These are phyloP conservation scores for Venturia canescens DNA, from an alignment of 1,140 invertebrate species.

Conservation along the genomic window DNA sequence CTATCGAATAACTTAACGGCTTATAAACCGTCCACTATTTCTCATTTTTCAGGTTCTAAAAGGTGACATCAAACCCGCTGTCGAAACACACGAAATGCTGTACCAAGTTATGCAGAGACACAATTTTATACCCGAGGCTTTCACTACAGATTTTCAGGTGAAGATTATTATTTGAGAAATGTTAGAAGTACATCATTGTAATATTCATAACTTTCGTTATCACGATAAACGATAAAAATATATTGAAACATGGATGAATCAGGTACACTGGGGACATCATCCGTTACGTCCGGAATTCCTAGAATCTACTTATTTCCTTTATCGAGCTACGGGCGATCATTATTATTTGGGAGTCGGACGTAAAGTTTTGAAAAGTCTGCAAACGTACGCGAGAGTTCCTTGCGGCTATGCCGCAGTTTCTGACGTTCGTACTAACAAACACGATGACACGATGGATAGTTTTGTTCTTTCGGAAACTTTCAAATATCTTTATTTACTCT, in stretches of 20 bases:
- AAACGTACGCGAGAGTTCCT: slow-evolving; percentile 93
- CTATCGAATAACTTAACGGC: too few species aligned
- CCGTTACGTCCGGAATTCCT: slow-evolving; percentile 97
- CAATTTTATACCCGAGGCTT: slow-evolving; percentile 98
- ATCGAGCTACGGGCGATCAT: slow-evolving; percentile 95
- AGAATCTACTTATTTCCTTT: slow-evolving; percentile 98
- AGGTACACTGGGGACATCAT: slow-evolving; percentile 99
- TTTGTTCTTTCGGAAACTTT: slow-evolving; percentile 99
- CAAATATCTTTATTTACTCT: slow-evolving; percentile 97
- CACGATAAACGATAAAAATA: too few species aligned
- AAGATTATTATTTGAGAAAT: too few species aligned
- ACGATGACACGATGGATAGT: slow-evolving; percentile 98
- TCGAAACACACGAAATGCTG: slow-evolving; percentile 97
- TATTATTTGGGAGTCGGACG: slow-evolving; percentile 97
- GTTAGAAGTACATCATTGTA: too few species aligned
- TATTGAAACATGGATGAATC: slow-evolving; percentile 39
- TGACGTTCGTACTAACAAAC: slow-evolving; percentile 92
- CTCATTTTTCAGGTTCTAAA: slow-evolving; percentile 83
- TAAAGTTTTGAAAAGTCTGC: slow-evolving; percentile 92
- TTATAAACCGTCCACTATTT: too few species aligned
- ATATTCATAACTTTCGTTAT: too few species aligned
- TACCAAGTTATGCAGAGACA: slow-evolving; percentile 98
- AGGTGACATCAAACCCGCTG: slow-evolving; percentile 96
- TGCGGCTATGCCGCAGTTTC: slow-evolving; percentile 98
- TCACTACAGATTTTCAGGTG: slow-evolving; percentile 94